Percentiles rank a stretch among this genome's conserved stretches.
phyloP scores from a whole-genome alignment of 1,140 invertebrate genomes.

The Drosophila sechellia region DNA sequence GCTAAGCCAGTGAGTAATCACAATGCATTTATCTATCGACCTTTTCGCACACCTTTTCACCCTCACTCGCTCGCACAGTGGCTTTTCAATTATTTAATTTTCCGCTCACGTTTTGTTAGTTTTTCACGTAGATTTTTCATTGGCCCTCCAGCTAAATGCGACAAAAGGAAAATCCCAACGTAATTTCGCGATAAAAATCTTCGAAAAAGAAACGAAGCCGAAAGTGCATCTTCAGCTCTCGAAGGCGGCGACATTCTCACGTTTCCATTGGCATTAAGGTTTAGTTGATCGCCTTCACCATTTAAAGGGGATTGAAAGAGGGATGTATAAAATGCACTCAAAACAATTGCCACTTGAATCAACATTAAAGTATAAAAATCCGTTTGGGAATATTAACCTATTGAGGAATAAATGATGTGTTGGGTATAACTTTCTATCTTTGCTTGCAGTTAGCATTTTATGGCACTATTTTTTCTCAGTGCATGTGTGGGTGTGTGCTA shows the following conservation, averaged over 20 bases:
- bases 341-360: background rate
- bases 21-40: slow-evolving; percentile 73
- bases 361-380: background rate
- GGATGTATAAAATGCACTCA: background rate
- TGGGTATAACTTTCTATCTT: too few species aligned
- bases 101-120: slow-evolving; percentile 73
- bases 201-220: slow-evolving; percentile 11
- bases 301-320: slow-evolving; percentile 1
- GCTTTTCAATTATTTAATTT: slow-evolving; percentile 82
- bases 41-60: slow-evolving; percentile 67
- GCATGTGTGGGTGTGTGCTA: slow-evolving; percentile 19
- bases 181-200: slow-evolving; percentile 74
- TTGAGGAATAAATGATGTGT: too few species aligned
- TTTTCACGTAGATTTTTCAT: slow-evolving; percentile 54
- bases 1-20: slow-evolving; percentile 78
- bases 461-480: slow-evolving; percentile 2
- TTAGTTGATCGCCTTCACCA: slow-evolving; percentile 61
- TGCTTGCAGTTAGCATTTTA: background rate
- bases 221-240: slow-evolving; percentile 75
- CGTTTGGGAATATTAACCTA: too few species aligned
- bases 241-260: slow-evolving; percentile 73
- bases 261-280: slow-evolving; percentile 81
- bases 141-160: slow-evolving; percentile 51
- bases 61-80: slow-evolving; percentile 20
- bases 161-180: slow-evolving; percentile 61